Evolutionary conservation across 2,113 vertebrate species (phyloP).

Genomic region (Lycocorax pyrrhopterus): DNA sequence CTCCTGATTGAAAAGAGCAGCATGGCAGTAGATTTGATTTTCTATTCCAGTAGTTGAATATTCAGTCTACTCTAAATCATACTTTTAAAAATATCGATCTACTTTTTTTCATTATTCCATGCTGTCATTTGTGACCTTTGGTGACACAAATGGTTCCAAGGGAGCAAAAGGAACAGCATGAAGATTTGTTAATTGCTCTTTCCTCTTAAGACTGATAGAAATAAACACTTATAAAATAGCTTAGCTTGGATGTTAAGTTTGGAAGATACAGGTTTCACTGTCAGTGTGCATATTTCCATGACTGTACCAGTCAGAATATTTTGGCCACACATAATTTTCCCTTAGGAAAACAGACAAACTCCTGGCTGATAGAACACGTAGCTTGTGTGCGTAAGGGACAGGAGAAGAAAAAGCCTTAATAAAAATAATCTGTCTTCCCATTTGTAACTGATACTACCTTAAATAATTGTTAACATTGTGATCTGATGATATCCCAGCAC

Average conservation of each 20-base stretch:
- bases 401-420: neutral
- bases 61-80: neutral
- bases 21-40: neutral
- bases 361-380: neutral
- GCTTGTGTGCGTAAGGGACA: neutral
- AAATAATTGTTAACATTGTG: neutral
- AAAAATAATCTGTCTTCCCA: neutral
- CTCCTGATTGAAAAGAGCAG: neutral
- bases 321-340: neutral
- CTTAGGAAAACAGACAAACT: neutral
- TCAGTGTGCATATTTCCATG: neutral
- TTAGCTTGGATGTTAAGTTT: neutral
- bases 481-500: neutral
- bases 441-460: neutral
- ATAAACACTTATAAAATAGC: neutral
- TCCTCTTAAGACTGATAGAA: neutral
- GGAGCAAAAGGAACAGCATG: neutral
- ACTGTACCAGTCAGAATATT: neutral
- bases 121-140: constrained; percentile 35
- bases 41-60: neutral
- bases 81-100: neutral
- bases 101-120: constrained; percentile 1
- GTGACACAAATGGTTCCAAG: neutral
- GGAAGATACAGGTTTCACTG: neutral
- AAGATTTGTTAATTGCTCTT: constrained; percentile 9